Evolutionary conservation across 2,113 vertebrate genomes (phyloP), one percentile per base, ranked within the genome.

Genomic region (Terrapene triunguis): DNA sequence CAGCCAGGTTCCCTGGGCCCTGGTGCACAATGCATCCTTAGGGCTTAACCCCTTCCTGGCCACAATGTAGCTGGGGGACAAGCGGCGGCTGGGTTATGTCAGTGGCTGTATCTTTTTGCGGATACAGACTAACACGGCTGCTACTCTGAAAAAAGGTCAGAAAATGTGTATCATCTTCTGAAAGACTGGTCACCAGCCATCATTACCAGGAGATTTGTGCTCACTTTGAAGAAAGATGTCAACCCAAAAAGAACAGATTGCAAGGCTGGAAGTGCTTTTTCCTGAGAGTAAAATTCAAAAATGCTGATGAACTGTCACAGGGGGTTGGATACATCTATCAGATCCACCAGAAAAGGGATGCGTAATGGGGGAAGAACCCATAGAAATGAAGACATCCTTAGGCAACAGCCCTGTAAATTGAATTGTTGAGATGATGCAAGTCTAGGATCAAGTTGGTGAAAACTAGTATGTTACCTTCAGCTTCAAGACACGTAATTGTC

Each of bases 401-500:
- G n/a, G 32, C 91, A 91, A 82, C 6, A 79, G 80, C 3, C 29
- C 50, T 84, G 35, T 38, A 72, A n/a, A 72, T 72, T 38, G n/a
- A 72, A 72, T 38, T 21, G 19, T n/a, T 72, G 32, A 72, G n/a
- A 72, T 72, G 65, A 38, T 38, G 21, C 17, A 72, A 72, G n/a
- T 21, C 32, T 21, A 38, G 9, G 65, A 38, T 72, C 21, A 72
- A 38, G 65, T 38, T 72, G 65, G 17, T 72, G 4, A 72, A 35
- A 72, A 72, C 14, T n/a, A 72, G 65, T 72, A 72, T 21, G 47
- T 78, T 96, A 25, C 59, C 42, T 95, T 85, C 65, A 25, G 53
- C 42, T 95, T 85, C 65, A 89, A 96, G 88, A 96, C 51, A 89
- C 24, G 72, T 69, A 62, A 91, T 96, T 96, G n/a, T 16, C 16